Percentiles rank a stretch among this genome's conserved stretches.
phyloP scores from a whole-genome alignment of 2,113 vertebrate genomes.

The Hyperopisus bebe region DNA sequence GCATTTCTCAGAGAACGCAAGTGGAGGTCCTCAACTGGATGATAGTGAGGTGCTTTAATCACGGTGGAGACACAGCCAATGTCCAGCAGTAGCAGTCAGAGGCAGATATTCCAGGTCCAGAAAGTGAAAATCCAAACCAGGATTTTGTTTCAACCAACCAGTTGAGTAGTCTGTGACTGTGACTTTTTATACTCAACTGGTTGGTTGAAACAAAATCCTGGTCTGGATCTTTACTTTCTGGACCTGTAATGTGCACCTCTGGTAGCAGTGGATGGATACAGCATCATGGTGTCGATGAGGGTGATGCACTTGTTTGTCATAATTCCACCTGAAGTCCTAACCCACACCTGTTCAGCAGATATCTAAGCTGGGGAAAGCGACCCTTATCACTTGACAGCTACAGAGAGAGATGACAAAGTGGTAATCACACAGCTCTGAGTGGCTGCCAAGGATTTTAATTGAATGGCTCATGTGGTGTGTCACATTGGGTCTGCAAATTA shows the following conservation, averaged over 20 bases:
- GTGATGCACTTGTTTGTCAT: neutral
- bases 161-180: no score
- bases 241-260: no score
- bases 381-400: no score
- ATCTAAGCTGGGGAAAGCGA: neutral
- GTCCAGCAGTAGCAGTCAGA: neutral
- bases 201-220: no score
- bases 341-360: neutral
- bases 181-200: no score
- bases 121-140: no score
- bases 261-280: neutral
- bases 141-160: no score
- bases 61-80: neutral
- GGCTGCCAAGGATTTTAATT: constrained; percentile 6
- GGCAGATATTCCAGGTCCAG: no score
- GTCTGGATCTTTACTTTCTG: no score
- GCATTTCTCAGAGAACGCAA: neutral
- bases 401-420: neutral
- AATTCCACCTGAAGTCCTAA: neutral
- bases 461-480: neutral
- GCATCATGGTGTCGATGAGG: neutral
- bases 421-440: neutral
- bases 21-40: neutral
- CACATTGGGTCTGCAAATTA: neutral
- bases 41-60: neutral